Conservation (phyloP, 2,888 invertebrate genomes). For the Cheilosia vulpina region DNA sequence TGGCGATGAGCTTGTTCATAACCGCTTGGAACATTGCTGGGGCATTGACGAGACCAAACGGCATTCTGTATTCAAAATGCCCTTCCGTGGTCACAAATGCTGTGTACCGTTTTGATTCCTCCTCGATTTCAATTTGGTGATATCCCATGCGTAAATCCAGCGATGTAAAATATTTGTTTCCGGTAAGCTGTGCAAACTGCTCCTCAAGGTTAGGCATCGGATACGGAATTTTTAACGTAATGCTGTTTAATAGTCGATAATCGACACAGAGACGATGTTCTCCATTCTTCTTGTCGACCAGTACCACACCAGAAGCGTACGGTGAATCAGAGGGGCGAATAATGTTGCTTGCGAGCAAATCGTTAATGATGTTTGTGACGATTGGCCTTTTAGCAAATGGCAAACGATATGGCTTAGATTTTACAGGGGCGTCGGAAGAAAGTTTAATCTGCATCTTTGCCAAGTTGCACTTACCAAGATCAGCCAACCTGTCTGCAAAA, state of each 20-base stretch:
- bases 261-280: constrained; percentile 63
- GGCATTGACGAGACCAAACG: constrained; percentile 20
- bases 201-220: constrained; percentile 73
- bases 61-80: constrained; percentile 28
- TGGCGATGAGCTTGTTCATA: not conserved
- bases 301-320: constrained; percentile 61
- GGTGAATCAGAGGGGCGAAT: too few species aligned
- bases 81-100: constrained; percentile 46
- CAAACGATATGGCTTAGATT: too few species aligned
- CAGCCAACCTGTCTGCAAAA: too few species aligned
- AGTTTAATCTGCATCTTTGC: too few species aligned
- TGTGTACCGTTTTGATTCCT: constrained; percentile 64
- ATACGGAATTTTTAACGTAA: constrained; percentile 28
- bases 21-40: constrained; percentile 19
- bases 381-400: too few species aligned
- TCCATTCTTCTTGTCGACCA: constrained; percentile 74
- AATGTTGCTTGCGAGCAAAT: too few species aligned
- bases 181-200: constrained; percentile 58
- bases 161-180: constrained; percentile 54
- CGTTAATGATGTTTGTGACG: too few species aligned
- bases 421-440: too few species aligned
- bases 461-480: too few species aligned
- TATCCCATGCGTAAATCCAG: constrained; percentile 61
- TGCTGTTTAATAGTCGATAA: constrained; percentile 37
- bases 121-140: constrained; percentile 68